phyloP scores from a whole-genome alignment of 2,113 vertebrate genomes.

The Cyanoramphus novaezelandiae region DNA sequence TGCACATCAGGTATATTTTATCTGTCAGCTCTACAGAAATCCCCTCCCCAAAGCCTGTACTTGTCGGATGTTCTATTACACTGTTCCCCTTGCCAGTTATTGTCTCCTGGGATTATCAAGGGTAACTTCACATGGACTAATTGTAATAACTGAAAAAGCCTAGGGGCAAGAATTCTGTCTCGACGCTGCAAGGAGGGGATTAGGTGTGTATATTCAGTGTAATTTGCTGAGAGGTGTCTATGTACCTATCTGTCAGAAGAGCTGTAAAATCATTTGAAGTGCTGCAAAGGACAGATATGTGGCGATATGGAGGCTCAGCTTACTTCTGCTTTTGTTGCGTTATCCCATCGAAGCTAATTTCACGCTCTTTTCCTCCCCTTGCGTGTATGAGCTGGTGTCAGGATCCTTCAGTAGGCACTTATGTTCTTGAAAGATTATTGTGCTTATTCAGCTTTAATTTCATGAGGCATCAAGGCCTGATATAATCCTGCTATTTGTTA shows the following conservation, averaged over 20 bases:
- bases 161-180: slow-evolving; percentile 57
- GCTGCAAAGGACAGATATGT: neutral
- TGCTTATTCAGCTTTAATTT: slow-evolving; percentile 38
- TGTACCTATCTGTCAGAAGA: slow-evolving; percentile 48
- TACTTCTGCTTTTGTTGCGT: neutral
- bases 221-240: slow-evolving; percentile 58
- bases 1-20: neutral
- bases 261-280: slow-evolving; percentile 16
- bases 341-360: neutral
- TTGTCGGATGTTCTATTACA: slow-evolving; percentile 5
- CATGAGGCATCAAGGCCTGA: neutral
- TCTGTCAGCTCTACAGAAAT: slow-evolving; percentile 1
- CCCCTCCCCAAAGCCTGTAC: neutral
- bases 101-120: slow-evolving; percentile 56
- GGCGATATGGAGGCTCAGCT: slow-evolving; percentile 9
- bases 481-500: slow-evolving; percentile 29
- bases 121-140: slow-evolving; percentile 47
- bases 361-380: neutral
- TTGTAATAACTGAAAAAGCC: slow-evolving; percentile 45
- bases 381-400: neutral
- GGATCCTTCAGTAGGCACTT: slow-evolving; percentile 31
- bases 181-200: slow-evolving; percentile 25
- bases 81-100: neutral
- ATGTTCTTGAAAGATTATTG: slow-evolving; percentile 21
- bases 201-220: slow-evolving; percentile 28